Evolutionary conservation across 2,113 vertebrate species (phyloP).

Genomic region (Pomatorhinus ruficollis): DNA sequence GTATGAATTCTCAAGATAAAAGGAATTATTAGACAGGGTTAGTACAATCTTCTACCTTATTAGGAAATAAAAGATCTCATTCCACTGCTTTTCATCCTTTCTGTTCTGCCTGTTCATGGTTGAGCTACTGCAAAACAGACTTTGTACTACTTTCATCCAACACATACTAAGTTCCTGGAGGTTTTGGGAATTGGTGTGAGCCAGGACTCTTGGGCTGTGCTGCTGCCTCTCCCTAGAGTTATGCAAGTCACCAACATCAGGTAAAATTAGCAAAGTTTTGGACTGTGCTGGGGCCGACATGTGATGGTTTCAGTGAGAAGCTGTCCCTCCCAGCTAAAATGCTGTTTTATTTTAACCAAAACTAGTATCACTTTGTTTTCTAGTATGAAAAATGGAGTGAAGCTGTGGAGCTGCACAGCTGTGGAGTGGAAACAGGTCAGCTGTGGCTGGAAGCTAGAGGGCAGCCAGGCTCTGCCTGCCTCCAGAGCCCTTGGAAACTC

Average conservation of each 20-base stretch:
- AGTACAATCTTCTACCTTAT: neutral
- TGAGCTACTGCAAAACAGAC: neutral
- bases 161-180: neutral
- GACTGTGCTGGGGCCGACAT: neutral
- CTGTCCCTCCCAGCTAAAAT: neutral
- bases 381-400: neutral
- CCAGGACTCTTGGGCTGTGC: neutral
- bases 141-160: neutral
- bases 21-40: neutral
- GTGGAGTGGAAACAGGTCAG: neutral
- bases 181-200: neutral
- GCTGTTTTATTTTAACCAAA: neutral
- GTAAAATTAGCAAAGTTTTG: neutral
- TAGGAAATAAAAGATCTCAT: neutral
- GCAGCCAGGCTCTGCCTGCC: conserved; percentile 1
- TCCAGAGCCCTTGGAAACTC: neutral
- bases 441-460: conserved; percentile 19
- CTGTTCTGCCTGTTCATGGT: neutral
- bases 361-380: neutral
- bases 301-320: neutral
- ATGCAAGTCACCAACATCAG: neutral
- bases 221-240: neutral
- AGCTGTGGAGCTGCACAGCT: neutral
- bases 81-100: neutral
- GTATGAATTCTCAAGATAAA: neutral